Conservation (phyloP, 2,113 vertebrate species). For the Rhinolophus ferrumequinum region DNA sequence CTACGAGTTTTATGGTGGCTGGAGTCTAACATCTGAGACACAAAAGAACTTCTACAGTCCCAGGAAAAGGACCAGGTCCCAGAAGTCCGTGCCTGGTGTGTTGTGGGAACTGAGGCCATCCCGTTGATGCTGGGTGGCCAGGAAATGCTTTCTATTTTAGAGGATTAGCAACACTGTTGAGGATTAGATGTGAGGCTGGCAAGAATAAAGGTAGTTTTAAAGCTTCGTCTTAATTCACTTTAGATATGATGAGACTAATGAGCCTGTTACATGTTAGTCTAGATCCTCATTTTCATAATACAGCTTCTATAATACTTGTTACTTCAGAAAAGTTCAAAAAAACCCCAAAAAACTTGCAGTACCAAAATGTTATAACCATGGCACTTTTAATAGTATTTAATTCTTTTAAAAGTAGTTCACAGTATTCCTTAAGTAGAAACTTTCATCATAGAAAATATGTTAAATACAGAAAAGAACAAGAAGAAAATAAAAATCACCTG, state of each 20-base stretch:
- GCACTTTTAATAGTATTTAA: conserved; percentile 38
- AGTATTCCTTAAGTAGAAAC: conserved; percentile 33
- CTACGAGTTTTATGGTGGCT: not conserved
- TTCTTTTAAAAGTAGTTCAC: conserved; percentile 13
- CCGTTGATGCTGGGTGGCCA: not conserved
- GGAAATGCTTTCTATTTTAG: not conserved
- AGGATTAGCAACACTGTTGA: not conserved
- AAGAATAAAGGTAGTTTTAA: conserved; percentile 5
- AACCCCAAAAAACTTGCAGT: not conserved
- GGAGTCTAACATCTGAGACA: not conserved
- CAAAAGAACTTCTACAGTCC: not conserved
- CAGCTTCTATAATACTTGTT: not conserved
- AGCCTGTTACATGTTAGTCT: not conserved
- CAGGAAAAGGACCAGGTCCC: not conserved
- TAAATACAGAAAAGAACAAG: not conserved
- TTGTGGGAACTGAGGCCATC: not conserved
- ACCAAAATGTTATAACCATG: conserved; percentile 36
- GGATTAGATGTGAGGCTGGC: not conserved
- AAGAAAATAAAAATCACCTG: conserved; percentile 28
- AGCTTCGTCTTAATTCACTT: not conserved
- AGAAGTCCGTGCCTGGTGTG: not conserved
- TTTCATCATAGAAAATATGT: conserved; percentile 31
- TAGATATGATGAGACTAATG: not conserved
- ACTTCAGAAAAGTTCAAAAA: conserved; percentile 43
- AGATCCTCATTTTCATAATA: not conserved